Conservation (phyloP, 2,113 vertebrate species). For the Suricata suricatta region DNA sequence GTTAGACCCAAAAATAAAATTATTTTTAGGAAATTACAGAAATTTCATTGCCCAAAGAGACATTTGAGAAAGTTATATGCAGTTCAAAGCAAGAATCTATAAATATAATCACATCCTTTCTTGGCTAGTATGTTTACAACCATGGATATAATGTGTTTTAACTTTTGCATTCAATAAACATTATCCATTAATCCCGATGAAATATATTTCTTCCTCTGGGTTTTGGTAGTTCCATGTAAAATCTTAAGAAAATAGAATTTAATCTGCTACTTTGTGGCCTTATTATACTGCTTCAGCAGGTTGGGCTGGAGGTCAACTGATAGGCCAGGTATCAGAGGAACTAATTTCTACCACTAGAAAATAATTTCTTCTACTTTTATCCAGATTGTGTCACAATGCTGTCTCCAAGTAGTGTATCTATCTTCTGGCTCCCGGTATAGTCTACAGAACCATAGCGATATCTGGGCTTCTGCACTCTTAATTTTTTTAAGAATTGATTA, state of each 20-base stretch:
- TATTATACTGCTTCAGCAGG: background rate
- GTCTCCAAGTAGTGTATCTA: background rate
- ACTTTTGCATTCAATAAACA: background rate
- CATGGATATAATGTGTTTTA: background rate
- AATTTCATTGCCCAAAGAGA: background rate
- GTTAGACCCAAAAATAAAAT: background rate
- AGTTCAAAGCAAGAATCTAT: background rate
- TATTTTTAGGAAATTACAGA: background rate
- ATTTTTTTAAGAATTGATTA: background rate
- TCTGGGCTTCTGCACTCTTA: background rate
- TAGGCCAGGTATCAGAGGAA: background rate
- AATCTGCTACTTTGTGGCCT: background rate
- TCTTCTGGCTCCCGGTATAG: background rate
- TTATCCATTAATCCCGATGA: background rate
- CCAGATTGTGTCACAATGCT: background rate
- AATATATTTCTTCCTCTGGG: background rate
- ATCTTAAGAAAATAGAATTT: background rate
- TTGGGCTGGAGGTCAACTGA: background rate
- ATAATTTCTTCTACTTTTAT: background rate
- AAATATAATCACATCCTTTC: background rate
- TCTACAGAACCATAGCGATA: background rate
- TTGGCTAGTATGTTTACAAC: background rate
- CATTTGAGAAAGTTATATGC: background rate
- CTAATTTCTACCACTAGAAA: background rate
- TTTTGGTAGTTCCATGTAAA: background rate